Base-by-base conservation (phyloP, 1,140 invertebrate genomes). In the Oryzaephilus surinamensis region DNA sequence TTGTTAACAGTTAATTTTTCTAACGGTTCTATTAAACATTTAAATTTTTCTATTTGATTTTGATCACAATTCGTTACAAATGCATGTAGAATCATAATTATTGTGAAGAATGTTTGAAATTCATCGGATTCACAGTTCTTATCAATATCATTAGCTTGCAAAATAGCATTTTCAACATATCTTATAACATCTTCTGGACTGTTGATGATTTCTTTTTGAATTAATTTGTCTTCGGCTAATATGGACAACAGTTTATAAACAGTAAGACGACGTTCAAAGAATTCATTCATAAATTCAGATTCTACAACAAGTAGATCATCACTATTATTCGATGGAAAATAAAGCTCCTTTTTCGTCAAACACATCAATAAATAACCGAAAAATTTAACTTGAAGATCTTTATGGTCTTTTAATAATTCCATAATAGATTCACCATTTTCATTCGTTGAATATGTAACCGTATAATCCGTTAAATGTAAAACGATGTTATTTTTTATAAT, bases 1-100 rank as follows among this genome's bases (percentile, higher is more conserved):
- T 45, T 39, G 52, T 58, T 48, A 4, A 45, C 10, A n/a, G 15
- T 21, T 7, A 65, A 44, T 11, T 1, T 34, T 16, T 43, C 27
- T 11, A 63, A 32, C 10, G 37, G 30, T 24, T 45, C 31, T 6
- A 44, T 12, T 15, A 62, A 41, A 19, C 23, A 34, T 20, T 47
- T 36, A 30, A 63, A 52, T 38, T 43, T 27, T 7, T 15, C 21
- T 11, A 34, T 11, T 23, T 20, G 41, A 20, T 34, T 21, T 37
- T 41, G 36, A 2, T 40, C 19, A 2, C 23, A 27, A 37, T 43
- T 49, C 8, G 64, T 40, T 38, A 70, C 55, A 35, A 68, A 62
- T 24, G 65, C 62, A 11, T 71, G 41, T 10, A 72, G 41, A 16
- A 71, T 62, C 48, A 72, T 62, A 26, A 66, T 58, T 43, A 71